Percentiles rank a stretch among this genome's conserved stretches.
phyloP scores from a whole-genome alignment of 2,888 invertebrate species.

The Antitype chi region DNA sequence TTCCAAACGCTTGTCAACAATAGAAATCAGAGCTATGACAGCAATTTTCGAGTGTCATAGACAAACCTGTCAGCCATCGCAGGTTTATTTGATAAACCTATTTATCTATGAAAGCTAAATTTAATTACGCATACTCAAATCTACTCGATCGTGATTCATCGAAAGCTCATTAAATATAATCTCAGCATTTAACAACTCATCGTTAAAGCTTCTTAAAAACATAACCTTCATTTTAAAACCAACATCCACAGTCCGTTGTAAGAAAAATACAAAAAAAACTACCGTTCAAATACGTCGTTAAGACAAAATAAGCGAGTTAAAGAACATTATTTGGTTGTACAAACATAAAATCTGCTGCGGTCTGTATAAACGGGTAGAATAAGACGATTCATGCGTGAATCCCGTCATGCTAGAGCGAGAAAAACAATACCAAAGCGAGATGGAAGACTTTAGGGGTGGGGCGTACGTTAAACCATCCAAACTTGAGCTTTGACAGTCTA shows the following conservation, averaged over 20 bases:
- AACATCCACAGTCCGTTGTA: slow-evolving; percentile 18
- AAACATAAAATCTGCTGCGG: slow-evolving; percentile 76
- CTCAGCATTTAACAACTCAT: slow-evolving; percentile 21
- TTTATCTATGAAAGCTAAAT: slow-evolving; percentile 7
- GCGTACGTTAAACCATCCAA: slow-evolving; percentile 66
- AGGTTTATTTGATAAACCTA: slow-evolving; percentile 10
- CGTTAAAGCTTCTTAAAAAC: slow-evolving; percentile 36
- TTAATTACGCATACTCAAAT: slow-evolving; percentile 5
- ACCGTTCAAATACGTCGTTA: slow-evolving; percentile 57
- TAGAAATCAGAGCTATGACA: slow-evolving; percentile 3
- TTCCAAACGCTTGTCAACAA: slow-evolving; percentile 1
- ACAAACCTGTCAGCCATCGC: not conserved
- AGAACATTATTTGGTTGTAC: slow-evolving; percentile 67
- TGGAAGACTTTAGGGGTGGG: slow-evolving; percentile 73
- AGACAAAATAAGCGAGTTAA: slow-evolving; percentile 60
- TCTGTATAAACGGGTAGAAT: slow-evolving; percentile 70
- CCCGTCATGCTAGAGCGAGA: slow-evolving; percentile 68
- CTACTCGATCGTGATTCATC: not conserved
- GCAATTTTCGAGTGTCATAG: not conserved
- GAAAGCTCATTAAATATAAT: slow-evolving; percentile 23
- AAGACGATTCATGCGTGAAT: slow-evolving; percentile 75
- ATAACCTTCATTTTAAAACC: slow-evolving; percentile 36
- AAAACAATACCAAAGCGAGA: slow-evolving; percentile 68
- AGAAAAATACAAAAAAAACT: slow-evolving; percentile 46
- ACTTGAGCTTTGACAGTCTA: slow-evolving; percentile 38